Evolutionary conservation across 2,888 invertebrate genomes (phyloP).

Genomic region (Watsonalla binaria): DNA sequence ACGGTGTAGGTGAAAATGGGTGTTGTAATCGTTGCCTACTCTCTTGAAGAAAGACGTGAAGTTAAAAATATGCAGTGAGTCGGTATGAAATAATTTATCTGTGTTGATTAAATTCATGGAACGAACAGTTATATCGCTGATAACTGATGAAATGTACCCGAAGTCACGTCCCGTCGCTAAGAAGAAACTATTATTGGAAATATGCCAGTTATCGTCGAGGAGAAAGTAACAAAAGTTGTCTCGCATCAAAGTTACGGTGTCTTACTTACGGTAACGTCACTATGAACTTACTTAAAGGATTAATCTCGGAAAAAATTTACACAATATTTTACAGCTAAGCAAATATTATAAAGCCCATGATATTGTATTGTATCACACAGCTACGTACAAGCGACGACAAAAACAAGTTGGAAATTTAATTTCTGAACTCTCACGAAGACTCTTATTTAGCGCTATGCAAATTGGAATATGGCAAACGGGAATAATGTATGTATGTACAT

Average conservation of each 20-base stretch:
- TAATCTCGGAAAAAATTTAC: not conserved
- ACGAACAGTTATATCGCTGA: too few species aligned
- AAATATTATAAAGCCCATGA: conserved; percentile 2
- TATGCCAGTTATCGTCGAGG: too few species aligned
- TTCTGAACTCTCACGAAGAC: conserved; percentile 4
- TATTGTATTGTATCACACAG: not conserved
- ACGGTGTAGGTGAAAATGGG: too few species aligned
- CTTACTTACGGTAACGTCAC: not conserved
- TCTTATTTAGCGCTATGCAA: conserved; percentile 27
- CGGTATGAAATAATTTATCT: too few species aligned
- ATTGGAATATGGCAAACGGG: conserved; percentile 34
- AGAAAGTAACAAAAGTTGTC: too few species aligned
- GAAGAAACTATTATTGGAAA: too few species aligned
- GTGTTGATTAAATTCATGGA: too few species aligned
- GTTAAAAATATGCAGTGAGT: too few species aligned
- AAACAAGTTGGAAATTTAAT: conserved; percentile 5
- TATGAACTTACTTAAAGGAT: not conserved
- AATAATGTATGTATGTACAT: conserved; percentile 26
- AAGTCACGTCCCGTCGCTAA: too few species aligned
- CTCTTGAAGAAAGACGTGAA: too few species aligned
- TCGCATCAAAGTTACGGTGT: not conserved
- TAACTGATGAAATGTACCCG: too few species aligned
- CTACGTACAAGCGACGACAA: not conserved
- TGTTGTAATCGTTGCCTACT: too few species aligned
- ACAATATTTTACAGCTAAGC: not conserved